Evolutionary conservation across 2,888 invertebrate genomes (phyloP), one percentile per base, ranked within the genome.

Genomic region (Neuroscelio doddi): DNA sequence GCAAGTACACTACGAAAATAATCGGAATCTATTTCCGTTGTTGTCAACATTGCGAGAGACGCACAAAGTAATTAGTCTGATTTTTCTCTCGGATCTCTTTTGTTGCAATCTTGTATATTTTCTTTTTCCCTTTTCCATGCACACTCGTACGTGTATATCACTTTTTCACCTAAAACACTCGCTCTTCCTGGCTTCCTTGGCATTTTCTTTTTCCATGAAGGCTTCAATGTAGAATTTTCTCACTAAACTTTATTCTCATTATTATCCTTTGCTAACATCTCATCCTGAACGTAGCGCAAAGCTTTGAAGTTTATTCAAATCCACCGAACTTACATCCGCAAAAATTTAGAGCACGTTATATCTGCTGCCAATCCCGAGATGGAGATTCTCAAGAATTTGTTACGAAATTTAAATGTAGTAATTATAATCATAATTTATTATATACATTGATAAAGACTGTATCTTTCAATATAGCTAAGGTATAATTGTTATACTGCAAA

Each of bases 31-130:
- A n/a, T n/a, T n/a, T n/a, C n/a, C n/a, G n/a, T n/a, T n/a, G 21
- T 27, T 50, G 49, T 39, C 49, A 50, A 24, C 36, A 14, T 12
- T 15, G 36, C 16, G 27, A 50, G 29, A 61, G 69, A 64, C 64
- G 68, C 73, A 72, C 75, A 70, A 69, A 76, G 72, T 70, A 77
- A 76, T 76, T 74, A 74, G 71, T 69, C 64, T 66, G 70, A 76
- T 75, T 76, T 73, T 65, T 70, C 69, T 17, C 32, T 36, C 16
- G 21, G 3, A 5, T 21, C 21, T 21, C 21, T 21, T 21, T 5
- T 32, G n/a, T n/a, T n/a, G n/a, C n/a, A n/a, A n/a, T n/a, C n/a
- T n/a, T n/a, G n/a, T n/a, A n/a, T n/a, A n/a, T n/a, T n/a, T n/a
- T n/a, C n/a, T n/a, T n/a, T n/a, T n/a, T n/a, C n/a, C n/a, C n/a